These are phyloP conservation scores for Asarcornis scutulata DNA, from an alignment of 2,113 vertebrate genomes.

Conservation along the genomic window DNA sequence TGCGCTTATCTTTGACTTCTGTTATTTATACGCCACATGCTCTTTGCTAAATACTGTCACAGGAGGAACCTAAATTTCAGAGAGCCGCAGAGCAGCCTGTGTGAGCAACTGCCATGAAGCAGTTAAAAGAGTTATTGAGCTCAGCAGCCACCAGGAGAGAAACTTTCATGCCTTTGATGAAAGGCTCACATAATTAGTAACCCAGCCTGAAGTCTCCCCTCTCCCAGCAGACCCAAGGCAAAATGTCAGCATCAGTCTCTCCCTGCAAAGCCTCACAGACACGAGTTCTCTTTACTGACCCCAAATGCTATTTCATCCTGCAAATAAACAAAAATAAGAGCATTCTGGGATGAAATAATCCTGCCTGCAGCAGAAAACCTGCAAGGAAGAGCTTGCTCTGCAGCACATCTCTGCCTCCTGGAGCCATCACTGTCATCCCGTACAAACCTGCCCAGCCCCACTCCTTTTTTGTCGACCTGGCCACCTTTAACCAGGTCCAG, in stretches of 20 bases:
- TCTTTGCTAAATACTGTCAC: background rate
- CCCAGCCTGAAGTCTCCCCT: background rate
- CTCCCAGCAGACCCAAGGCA: background rate
- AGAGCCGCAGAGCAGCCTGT: background rate
- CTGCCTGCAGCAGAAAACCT: background rate
- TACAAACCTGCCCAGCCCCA: background rate
- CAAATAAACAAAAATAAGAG: constrained; percentile 17
- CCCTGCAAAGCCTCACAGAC: background rate
- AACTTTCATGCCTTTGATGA: background rate
- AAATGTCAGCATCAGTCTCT: background rate
- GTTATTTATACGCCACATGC: background rate
- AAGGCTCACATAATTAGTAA: constrained; percentile 8
- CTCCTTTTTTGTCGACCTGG: background rate
- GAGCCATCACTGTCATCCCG: background rate
- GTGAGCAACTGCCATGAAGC: background rate
- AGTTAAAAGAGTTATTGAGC: background rate
- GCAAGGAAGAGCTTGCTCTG: background rate
- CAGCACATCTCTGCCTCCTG: background rate
- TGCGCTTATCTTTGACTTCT: background rate
- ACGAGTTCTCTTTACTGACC: background rate
- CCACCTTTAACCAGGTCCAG: background rate
- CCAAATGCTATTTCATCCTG: background rate
- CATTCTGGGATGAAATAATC: background rate
- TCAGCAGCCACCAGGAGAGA: background rate
- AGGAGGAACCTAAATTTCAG: background rate